Evolutionary conservation across 2,113 vertebrate species (phyloP), one percentile per base, ranked within the genome.

Genomic region (Cisticola juncidis): DNA sequence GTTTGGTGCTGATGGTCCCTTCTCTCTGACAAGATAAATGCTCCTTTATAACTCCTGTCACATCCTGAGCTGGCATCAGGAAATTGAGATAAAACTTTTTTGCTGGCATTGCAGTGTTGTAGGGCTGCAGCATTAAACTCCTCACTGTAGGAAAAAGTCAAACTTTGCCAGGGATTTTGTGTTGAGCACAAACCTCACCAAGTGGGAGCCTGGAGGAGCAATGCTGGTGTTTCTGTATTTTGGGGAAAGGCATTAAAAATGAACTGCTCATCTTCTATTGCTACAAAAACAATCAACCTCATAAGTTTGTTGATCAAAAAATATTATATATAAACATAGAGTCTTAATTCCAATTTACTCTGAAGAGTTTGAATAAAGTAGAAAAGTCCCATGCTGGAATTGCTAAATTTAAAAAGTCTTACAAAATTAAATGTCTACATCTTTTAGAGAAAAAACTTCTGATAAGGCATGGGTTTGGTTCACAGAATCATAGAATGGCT

Each of bases 81-180:
- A 96, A 96, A 94, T 95, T 56, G 86, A 88, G 94, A 80, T 48
- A 51, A 82, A 95, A 93, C 93, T 97, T 97, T 92, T 91, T 28
- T 92, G 95, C 93, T 96, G 84, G 90, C 92, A 71, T 66, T 70
- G 94, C 94, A 90, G 28, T 62, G 88, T 92, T 83, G 40, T 0
- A 93, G 76, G 83, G 78, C 94, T 90, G 76, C 73, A 86, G 25
- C 71, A 77, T 64, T 54, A 4, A 82, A 47, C 16, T 68, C 33
- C 68, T 85, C 45, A 3, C 18, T 88, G 38, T 47, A 60, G 53
- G 51, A 11, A 70, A 73, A 86, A 70, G n/a, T 15, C 9, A 2
- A 6, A 29, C 40, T 60, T 9, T 2, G 8, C 8, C 4, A 4
- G 38, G 35, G 62, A 13, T 61, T 78, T 60, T 44, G 29, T 51